phyloP scores from a whole-genome alignment of 1,140 invertebrate genomes.

The Uloborus diversus region DNA sequence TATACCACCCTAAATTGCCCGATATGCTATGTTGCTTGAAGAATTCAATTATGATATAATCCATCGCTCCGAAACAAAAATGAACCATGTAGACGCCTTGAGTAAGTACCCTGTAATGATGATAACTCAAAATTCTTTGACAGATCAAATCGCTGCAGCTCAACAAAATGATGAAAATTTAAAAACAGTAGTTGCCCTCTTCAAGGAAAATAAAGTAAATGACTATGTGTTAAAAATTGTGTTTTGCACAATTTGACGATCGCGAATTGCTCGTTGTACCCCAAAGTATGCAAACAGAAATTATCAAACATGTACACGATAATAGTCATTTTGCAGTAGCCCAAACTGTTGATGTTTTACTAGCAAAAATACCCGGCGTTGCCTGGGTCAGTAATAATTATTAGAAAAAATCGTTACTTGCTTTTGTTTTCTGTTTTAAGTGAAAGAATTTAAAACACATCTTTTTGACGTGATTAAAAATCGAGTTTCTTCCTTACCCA shows the following conservation, averaged over 20 bases:
- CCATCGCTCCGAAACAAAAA: slow-evolving; percentile 8
- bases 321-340: no score
- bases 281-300: neutral
- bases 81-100: slow-evolving; percentile 18
- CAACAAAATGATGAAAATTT: neutral
- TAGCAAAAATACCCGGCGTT: no score
- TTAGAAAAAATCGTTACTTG: no score
- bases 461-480: no score
- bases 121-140: neutral
- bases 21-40: slow-evolving; percentile 12
- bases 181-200: no score
- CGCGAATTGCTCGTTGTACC: slow-evolving; percentile 6
- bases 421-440: no score
- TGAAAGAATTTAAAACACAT: no score
- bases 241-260: neutral
- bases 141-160: neutral
- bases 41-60: slow-evolving; percentile 28
- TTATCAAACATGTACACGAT: no score
- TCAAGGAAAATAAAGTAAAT: no score
- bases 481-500: no score
- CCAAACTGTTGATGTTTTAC: no score
- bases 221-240: neutral
- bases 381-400: no score
- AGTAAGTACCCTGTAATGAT: neutral
- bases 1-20: neutral